Conservation (phyloP, 2,113 vertebrate genomes). For the Egretta garzetta region DNA sequence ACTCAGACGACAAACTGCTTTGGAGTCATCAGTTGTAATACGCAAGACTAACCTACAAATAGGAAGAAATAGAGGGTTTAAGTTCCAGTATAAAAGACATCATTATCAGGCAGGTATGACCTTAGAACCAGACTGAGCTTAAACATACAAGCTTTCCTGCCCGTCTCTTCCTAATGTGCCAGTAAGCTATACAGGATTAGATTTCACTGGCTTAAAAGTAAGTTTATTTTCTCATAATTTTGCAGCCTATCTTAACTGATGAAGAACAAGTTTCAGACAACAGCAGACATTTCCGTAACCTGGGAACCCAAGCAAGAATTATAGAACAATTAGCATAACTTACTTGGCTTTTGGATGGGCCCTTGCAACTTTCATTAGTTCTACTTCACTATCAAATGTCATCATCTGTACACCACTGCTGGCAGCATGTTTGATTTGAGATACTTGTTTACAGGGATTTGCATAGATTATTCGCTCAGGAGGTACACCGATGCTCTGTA, state of each 20-base stretch:
- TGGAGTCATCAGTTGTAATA: conserved; percentile 96
- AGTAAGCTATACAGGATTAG: not conserved
- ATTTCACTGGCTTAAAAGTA: not conserved
- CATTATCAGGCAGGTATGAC: not conserved
- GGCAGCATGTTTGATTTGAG: conserved; percentile 96
- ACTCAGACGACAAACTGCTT: conserved; percentile 92
- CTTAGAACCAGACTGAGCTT: not conserved
- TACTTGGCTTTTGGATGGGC: conserved; percentile 94
- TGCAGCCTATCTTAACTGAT: not conserved
- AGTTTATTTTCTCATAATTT: not conserved
- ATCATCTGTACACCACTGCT: conserved; percentile 95
- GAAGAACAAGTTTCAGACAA: not conserved
- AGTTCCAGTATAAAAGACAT: not conserved
- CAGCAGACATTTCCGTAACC: not conserved
- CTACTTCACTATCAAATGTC: conserved; percentile 98
- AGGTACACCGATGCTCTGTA: conserved; percentile 91
- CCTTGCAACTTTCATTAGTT: conserved; percentile 94
- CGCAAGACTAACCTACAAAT: conserved; percentile 88
- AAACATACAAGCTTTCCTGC: not conserved
- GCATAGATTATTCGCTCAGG: conserved; percentile 94
- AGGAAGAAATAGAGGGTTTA: not conserved
- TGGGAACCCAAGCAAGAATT: not conserved
- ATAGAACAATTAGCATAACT: conserved; percentile 36
- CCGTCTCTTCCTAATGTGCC: not conserved
- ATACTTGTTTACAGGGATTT: conserved; percentile 98